Base-by-base conservation (phyloP, 2,797 vertebrate genomes). In the Myiotriccus ornatus region DNA sequence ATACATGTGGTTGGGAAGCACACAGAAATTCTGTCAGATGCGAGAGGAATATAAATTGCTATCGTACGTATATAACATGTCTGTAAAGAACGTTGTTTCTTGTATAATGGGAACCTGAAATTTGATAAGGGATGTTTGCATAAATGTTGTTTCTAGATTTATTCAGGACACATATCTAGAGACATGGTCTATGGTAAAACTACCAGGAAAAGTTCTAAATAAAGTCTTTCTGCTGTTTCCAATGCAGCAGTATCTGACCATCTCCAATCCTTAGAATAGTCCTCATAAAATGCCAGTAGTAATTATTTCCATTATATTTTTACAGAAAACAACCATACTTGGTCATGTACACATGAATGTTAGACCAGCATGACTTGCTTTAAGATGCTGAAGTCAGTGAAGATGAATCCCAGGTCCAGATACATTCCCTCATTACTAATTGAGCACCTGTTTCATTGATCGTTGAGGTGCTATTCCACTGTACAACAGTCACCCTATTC, bases 1-100 rank as follows among this genome's bases (percentile, higher is more conserved):
- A 94, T 93, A 52, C 69, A 52, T 59, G 30, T 71, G 65, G 63
- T 87, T 93, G 73, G 49, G 89, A 94, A 89, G 57, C 49, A 65
- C 78, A 89, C 7, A 91, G 81, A 93, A 90, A 93, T 83, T 94
- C 41, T 2, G 3, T 84, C 79, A 85, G 53, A 78, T 78, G 68
- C 92, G 24, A 84, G 67, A 71, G 35, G 27, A 70, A 75, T 84
- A 87, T 37, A 78, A 81, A 88, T 91, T 71, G 30, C 22, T 91
- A 27, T 69, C 59, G 17, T 76, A 65, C 52, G 21, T 65, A 49
- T 39, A 55, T 59, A 92, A 57, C 1, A 3, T 44, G 18, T 8
- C n/a, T 89, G 27, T 43, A 74, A 90, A 92, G 60, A 77, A 88
- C 30, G 24, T 10, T 68, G 21, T 57, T 92, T 85, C 60, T 64